Evolutionary conservation across 1,140 invertebrate species (phyloP).

Genomic region (Bombus breviceps): DNA sequence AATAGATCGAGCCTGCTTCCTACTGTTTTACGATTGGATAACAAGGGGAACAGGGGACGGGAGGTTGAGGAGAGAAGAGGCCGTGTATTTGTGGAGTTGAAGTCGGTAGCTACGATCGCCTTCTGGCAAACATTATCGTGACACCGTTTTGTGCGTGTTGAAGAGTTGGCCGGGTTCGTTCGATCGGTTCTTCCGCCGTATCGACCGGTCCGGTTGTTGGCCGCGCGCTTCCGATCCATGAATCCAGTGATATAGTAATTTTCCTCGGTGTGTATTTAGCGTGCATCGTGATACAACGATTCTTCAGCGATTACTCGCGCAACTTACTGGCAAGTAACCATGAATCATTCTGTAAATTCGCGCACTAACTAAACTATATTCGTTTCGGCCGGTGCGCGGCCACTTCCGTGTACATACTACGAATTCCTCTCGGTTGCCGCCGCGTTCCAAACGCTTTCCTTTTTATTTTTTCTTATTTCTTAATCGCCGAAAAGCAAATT

Average conservation of each 20-base stretch:
- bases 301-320: conserved; percentile 15
- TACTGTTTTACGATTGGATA: conserved; percentile 61
- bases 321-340: conserved; percentile 53
- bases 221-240: conserved; percentile 34
- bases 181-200: conserved; percentile 36
- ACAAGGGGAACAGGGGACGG: conserved; percentile 26
- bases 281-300: conserved; percentile 42
- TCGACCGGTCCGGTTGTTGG: conserved; percentile 14
- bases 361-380: conserved; percentile 38
- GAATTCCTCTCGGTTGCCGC: conserved; percentile 46
- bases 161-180: conserved; percentile 50
- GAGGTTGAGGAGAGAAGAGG: conserved; percentile 34
- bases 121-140: conserved; percentile 81
- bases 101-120: conserved; percentile 70
- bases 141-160: conserved; percentile 77
- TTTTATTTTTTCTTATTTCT: conserved; percentile 1
- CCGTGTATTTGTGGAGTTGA: conserved; percentile 75
- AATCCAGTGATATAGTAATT: conserved; percentile 47
- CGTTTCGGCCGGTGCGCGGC: conserved; percentile 30
- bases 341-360: conserved; percentile 39
- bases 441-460: not conserved
- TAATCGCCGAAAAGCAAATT: not conserved
- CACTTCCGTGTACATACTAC: conserved; percentile 60
- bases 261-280: conserved; percentile 32
- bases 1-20: conserved; percentile 78